A percentile compares a stretch with the other conserved stretches of the same genome.
Evolutionary conservation across 2,797 vertebrate species (phyloP).

Genomic region (Acanthurus leucopareius): DNA sequence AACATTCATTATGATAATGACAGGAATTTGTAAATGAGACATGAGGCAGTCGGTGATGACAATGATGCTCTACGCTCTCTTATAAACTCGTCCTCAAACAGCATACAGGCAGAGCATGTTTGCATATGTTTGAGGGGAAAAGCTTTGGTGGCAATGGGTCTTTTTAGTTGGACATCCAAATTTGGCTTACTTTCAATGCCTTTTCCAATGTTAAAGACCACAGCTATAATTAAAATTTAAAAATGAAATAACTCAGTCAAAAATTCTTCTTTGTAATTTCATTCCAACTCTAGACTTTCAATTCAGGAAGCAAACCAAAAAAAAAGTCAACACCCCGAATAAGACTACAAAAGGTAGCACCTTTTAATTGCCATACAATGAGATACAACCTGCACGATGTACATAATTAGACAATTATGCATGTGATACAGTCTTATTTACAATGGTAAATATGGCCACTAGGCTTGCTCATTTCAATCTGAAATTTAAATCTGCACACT

Average conservation of each 20-base stretch:
- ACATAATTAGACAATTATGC: slow-evolving; percentile 55
- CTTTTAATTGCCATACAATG: slow-evolving; percentile 20
- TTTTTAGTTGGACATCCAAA: too few relatives aligned
- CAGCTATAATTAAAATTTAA: too few relatives aligned
- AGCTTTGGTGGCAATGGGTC: too few relatives aligned
- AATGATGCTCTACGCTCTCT: too few relatives aligned
- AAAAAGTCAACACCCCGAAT: neutral
- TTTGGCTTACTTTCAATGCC: too few relatives aligned
- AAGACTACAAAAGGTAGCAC: neutral
- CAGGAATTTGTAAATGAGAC: too few relatives aligned
- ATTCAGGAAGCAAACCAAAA: slow-evolving; percentile 16
- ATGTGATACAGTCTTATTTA: slow-evolving; percentile 69
- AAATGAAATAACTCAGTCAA: neutral
- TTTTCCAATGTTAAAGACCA: too few relatives aligned
- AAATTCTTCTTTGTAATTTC: neutral
- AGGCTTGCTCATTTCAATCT: slow-evolving; percentile 68
- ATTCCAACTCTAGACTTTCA: neutral
- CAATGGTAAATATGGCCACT: slow-evolving; percentile 76
- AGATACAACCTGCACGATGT: slow-evolving; percentile 8
- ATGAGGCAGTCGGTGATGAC: too few relatives aligned
- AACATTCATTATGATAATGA: too few relatives aligned
- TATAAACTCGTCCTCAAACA: too few relatives aligned
- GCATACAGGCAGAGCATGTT: too few relatives aligned
- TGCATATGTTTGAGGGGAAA: too few relatives aligned
- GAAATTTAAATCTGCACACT: slow-evolving; percentile 68